Conservation (phyloP, 2,888 invertebrate species). For the Oscheius myriophilus region DNA sequence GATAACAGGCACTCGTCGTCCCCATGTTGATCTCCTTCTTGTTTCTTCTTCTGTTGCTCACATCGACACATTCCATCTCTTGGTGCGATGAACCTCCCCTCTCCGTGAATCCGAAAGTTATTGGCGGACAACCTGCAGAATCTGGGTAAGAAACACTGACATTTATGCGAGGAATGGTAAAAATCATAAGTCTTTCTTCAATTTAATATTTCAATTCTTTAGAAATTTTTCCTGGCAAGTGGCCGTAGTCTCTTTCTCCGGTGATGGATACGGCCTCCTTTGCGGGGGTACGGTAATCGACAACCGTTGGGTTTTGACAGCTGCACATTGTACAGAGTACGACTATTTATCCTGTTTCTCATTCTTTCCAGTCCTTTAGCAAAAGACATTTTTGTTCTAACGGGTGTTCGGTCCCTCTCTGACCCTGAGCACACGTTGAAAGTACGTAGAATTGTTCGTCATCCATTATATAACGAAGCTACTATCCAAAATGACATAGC, state of each 20-base stretch:
- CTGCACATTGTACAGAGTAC: conserved; percentile 48
- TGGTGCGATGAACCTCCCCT: conserved; percentile 24
- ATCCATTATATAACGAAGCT: conserved; percentile 39
- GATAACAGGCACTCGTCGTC: too few relatives aligned
- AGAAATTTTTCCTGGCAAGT: conserved; percentile 33
- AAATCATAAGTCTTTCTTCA: too few relatives aligned
- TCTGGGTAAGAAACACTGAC: not conserved
- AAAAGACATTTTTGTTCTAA: conserved; percentile 7
- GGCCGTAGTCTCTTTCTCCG: conserved; percentile 22
- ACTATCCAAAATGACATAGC: conserved; percentile 52
- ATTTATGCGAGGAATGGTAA: not conserved
- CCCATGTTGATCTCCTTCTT: too few relatives aligned
- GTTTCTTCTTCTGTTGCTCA: too few relatives aligned
- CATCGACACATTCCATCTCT: conserved; percentile 1
- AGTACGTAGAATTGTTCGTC: conserved; percentile 22
- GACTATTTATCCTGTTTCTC: not conserved
- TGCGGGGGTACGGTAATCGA: conserved; percentile 53
- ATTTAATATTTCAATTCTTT: not conserved
- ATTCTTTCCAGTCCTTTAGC: conserved; percentile 14
- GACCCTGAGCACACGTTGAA: conserved; percentile 9
- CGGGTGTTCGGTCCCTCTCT: conserved; percentile 9
- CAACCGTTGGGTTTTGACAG: conserved; percentile 43
- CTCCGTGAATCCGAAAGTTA: conserved; percentile 18
- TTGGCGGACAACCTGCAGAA: conserved; percentile 11
- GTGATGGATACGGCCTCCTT: conserved; percentile 34